phyloP scores from a whole-genome alignment of 2,888 invertebrate genomes.

The Eupithecia inturbata region DNA sequence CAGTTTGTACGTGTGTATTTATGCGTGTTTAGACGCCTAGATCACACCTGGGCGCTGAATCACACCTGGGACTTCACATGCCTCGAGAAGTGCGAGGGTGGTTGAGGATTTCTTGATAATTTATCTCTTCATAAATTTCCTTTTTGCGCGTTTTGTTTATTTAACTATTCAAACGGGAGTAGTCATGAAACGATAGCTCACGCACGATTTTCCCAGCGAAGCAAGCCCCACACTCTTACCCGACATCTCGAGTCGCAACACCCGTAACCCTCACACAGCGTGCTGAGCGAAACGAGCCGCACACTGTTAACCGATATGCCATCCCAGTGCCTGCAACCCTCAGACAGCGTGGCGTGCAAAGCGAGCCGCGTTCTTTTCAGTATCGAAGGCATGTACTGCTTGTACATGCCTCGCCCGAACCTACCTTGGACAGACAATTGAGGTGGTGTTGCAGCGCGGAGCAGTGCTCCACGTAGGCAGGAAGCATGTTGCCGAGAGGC shows the following conservation, averaged over 20 bases:
- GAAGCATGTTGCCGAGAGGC: conserved; percentile 91
- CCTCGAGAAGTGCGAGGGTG: background rate
- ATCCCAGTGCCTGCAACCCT: too few relatives aligned
- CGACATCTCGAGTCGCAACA: too few relatives aligned
- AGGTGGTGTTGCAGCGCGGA: conserved; percentile 95
- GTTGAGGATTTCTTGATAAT: background rate
- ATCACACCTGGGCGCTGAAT: too few relatives aligned
- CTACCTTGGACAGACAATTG: conserved; percentile 81
- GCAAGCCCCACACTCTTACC: too few relatives aligned
- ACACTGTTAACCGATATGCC: too few relatives aligned
- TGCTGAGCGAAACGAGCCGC: background rate
- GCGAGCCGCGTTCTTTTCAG: too few relatives aligned
- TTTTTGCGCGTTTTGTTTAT: background rate
- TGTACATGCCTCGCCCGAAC: background rate
- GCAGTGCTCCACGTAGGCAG: conserved; percentile 94
- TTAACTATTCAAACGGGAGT: background rate
- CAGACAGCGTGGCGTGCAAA: too few relatives aligned
- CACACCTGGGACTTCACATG: too few relatives aligned
- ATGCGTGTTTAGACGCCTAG: too few relatives aligned
- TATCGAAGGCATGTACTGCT: too few relatives aligned
- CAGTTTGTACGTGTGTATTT: background rate
- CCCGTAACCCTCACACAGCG: too few relatives aligned
- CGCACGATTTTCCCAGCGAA: too few relatives aligned
- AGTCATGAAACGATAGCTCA: background rate
- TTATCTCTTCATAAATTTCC: background rate